Evolutionary conservation across 1,140 invertebrate genomes (phyloP), one percentile per base, ranked within the genome.

Genomic region (Caenorhabditis brenneri): DNA sequence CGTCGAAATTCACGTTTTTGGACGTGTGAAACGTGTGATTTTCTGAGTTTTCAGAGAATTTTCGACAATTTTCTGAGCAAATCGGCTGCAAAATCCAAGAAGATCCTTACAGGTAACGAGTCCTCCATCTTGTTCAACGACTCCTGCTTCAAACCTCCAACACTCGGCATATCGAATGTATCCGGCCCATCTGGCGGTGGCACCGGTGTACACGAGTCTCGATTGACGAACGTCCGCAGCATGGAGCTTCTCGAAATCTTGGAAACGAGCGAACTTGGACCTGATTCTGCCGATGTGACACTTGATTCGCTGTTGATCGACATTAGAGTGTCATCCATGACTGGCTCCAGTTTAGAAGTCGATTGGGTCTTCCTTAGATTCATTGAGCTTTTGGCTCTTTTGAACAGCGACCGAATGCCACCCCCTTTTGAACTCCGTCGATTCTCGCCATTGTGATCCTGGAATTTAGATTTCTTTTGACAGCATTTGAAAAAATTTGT

Each of bases 221-320:
- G 33, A 24, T 74, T 74, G 1, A 74, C 65, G 22, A 74, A 46
- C 4, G 65, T 24, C 10, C 65, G 65, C 12, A 74, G 65, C 15
- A 46, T 12, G 5, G 65, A 33, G 16, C 42, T 74, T 24, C 42
- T 74, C 0, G 33, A 33, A 24, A 74, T 42, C 22, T 74, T 74
- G 0, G 65, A 36, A 42, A 74, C 29, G 5, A 36, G 29, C 5
- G 60, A 15, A 36, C 60, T 22, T 10, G 33, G 36, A 24, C 65
- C 33, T 1, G 65, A 74, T 27, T 74, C 65, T 15, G 27, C 65
- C 22, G 65, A 74, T 7, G 65, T 74, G 6, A 74, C n/a, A 24
- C 65, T 74, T 42, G 65, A 74, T 15, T 74, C 65, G 36, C 65
- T 74, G 22, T 39, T 74, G 7, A 74, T 74, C 3, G 65, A 74